Conservation (phyloP, 2,888 invertebrate genomes). For the Xestobium rufovillosum region DNA sequence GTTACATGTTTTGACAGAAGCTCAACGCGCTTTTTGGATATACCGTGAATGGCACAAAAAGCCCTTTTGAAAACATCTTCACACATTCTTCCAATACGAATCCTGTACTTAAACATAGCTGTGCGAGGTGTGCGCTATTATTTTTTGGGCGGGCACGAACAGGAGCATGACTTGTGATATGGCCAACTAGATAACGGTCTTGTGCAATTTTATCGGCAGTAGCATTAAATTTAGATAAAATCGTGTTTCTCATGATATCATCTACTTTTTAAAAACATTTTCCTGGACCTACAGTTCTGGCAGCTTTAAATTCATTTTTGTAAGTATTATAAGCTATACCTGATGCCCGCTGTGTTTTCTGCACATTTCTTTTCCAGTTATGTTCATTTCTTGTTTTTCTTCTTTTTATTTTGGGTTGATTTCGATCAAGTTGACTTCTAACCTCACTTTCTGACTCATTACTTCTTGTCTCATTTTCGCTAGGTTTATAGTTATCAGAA, state of each 20-base stretch:
- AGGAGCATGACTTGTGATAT: background rate
- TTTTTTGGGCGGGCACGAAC: background rate
- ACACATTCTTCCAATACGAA: background rate
- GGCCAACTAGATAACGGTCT: background rate
- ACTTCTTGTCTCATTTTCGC: no score
- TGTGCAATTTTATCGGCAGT: background rate
- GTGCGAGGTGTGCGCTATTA: background rate
- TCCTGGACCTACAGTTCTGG: background rate
- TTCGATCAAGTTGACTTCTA: no score
- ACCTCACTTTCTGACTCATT: no score
- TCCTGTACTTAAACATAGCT: background rate
- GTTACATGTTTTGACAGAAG: background rate
- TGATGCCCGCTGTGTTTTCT: background rate
- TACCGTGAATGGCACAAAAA: constrained; percentile 1
- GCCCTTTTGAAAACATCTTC: background rate
- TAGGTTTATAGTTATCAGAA: background rate
- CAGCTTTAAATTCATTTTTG: background rate
- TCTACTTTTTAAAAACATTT: background rate
- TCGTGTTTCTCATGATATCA: background rate
- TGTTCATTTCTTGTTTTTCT: background rate
- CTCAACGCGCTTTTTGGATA: background rate
- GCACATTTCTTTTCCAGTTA: background rate
- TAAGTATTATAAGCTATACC: background rate
- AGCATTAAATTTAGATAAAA: no score
- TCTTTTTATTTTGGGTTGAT: no score